Percentiles rank a stretch among this genome's conserved stretches.
These are phyloP conservation scores for Oenanthe oenanthe DNA, from an alignment of 2,113 vertebrate species.

Conservation along the genomic window DNA sequence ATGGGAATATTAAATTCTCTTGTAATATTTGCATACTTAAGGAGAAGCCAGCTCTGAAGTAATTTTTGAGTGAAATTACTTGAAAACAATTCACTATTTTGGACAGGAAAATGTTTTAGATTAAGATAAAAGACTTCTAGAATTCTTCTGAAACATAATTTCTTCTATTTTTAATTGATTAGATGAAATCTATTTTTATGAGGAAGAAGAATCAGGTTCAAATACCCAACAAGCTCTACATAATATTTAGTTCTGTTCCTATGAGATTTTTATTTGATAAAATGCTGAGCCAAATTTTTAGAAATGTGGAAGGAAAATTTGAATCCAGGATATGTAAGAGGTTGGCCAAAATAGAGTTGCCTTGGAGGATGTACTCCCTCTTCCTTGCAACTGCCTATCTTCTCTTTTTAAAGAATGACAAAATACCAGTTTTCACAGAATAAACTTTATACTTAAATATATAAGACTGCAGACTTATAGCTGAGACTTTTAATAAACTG, in stretches of 20 bases:
- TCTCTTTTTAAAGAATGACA: not conserved
- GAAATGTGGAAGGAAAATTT: not conserved
- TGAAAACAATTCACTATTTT: not conserved
- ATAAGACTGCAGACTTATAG: not conserved
- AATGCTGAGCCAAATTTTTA: not conserved
- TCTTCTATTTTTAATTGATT: not conserved
- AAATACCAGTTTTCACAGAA: not conserved
- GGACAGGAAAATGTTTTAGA: not conserved
- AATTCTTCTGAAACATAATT: not conserved
- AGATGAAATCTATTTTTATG: not conserved
- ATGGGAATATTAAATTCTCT: not conserved
- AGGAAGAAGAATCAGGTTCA: not conserved
- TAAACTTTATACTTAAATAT: not conserved
- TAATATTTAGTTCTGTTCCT: not conserved
- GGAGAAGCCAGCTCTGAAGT: not conserved
- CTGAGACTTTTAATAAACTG: constrained; percentile 37
- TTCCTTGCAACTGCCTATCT: not conserved
- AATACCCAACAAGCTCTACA: not conserved
- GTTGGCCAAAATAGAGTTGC: not conserved
- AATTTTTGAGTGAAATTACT: not conserved
- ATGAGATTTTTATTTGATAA: not conserved
- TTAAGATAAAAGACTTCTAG: not conserved
- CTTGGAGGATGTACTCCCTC: not conserved
- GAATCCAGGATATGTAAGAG: not conserved
- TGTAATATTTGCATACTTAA: not conserved